Conservation (phyloP, 2,888 invertebrate species). For the Agapostemon virescens region DNA sequence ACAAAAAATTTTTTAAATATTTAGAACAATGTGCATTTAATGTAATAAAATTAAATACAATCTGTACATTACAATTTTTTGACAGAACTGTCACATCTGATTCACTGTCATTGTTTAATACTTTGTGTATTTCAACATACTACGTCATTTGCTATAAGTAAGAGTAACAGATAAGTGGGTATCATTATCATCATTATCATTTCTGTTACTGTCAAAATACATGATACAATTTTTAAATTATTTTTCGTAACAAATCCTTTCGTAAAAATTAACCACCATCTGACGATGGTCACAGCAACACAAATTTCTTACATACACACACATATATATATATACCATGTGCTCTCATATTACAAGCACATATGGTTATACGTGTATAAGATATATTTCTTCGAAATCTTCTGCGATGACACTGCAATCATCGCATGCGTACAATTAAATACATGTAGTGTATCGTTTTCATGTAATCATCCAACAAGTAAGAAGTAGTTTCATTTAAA, state of each 20-base stretch:
- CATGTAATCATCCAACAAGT: too few species aligned
- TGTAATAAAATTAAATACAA: not conserved
- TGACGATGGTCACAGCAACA: not conserved
- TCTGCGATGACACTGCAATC: not conserved
- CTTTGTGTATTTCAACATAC: slow-evolving; percentile 37
- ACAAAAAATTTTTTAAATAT: not conserved
- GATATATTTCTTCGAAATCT: not conserved
- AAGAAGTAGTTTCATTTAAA: not conserved
- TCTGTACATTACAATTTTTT: slow-evolving; percentile 6
- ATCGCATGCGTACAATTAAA: not conserved
- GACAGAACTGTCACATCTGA: slow-evolving; percentile 3
- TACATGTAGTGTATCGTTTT: not conserved
- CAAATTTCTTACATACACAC: not conserved
- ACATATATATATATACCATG: not conserved
- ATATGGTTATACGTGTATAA: not conserved
- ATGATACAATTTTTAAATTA: not conserved
- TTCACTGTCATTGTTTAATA: slow-evolving; percentile 22
- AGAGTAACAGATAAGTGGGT: slow-evolving; percentile 19
- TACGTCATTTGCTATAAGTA: slow-evolving; percentile 39
- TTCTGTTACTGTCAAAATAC: not conserved
- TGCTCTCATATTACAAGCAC: not conserved
- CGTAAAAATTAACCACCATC: not conserved
- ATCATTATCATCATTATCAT: not conserved
- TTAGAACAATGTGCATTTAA: not conserved
- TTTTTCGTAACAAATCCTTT: not conserved